Evolutionary conservation across 2,113 vertebrate genomes (phyloP), one percentile per base, ranked within the genome.

Genomic region (Murina feae): DNA sequence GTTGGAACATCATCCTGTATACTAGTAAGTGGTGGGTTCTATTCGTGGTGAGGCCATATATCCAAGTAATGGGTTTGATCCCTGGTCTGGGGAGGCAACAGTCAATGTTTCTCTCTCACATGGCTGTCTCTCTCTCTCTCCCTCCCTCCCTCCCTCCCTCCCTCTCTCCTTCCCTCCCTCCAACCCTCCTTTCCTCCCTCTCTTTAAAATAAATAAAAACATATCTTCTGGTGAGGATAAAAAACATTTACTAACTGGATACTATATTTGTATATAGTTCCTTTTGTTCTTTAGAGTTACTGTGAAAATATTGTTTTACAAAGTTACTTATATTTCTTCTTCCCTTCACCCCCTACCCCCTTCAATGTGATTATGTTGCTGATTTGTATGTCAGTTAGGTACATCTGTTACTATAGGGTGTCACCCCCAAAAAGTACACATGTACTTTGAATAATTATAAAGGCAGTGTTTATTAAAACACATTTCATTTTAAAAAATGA

Each of bases 211-310:
- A 30, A 65, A 65, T 32, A 65, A 65, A 65, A 65, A 65, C 63
- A 65, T 65, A 65, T 65, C 63, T 16, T 65, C 28, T 32, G 63
- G 30, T 65, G 30, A 65, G 28, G 12, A 65, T 65, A 90, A 93
- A 90, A 49, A 23, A 69, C 53, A 68, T 53, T 85, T 58, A 63
- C 18, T 49, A 78, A 42, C 4, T 35, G 49, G 9, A 72, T 66
- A 47, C 42, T 63, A 10, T 90, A n/a, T 78, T 55, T n/a, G 1
- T 44, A 1, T 49, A 49, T 13, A 86, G n/a, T 93, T 86, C 35
- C 49, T 87, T 79, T 86, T 74, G 28, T 60, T n/a, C 39, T 88
- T 90, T 42, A 11, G 17, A 92, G 18, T 75, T 95, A 49, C 8
- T 75, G 37, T 42, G 55, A 89, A 90, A 94, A 85, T 55, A 53